Base-by-base conservation (phyloP, 2,888 invertebrate genomes). In the Harpalus rufipes region DNA sequence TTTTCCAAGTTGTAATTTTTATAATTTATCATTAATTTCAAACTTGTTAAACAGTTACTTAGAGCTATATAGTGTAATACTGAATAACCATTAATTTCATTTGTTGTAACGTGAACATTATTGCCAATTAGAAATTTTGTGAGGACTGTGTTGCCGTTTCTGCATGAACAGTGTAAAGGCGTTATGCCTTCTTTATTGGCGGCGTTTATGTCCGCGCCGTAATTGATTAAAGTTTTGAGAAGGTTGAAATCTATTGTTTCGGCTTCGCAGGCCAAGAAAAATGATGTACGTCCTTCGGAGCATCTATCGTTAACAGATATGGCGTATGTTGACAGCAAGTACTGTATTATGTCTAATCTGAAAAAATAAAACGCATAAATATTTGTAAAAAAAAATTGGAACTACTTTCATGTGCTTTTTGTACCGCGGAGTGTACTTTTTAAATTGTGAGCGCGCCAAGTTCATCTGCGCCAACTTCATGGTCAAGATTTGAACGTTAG, bases 321-420 rank as follows among this genome's bases (percentile, higher is more conserved):
- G 25, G 81, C 12, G 12, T 84, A 63, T 21, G 72, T 61, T 58
- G 51, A 51, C 12, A 86, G 58, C 21, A 86, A 44, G 41, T 81
- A 81, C n/a, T 74, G 16, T n/a, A 84, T 58, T 65, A 84, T 81
- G 21, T 86, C 84, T n/a, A 78, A 39, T 8, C 85, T 85, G 41
- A 39, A 72, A 72, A 7, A n/a, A 16, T 16, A 59, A 4, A 18
- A 14, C 1, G 1, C 10, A 63, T 58, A 79, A 83, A 58, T 8
- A 18, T 14, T 16, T 61, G 4, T 58, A 1, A 21, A 21, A 21
- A 21, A 21, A 21, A 21, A 3, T 21, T 21, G 21, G n/a, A n/a
- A n/a, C n/a, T n/a, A n/a, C n/a, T n/a, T n/a, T n/a, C n/a, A n/a
- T n/a, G n/a, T n/a, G n/a, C n/a, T n/a, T n/a, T n/a, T n/a, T n/a